These are phyloP conservation scores for Arothron firmamentum DNA, from an alignment of 2,113 vertebrate genomes.

Conservation along the genomic window DNA sequence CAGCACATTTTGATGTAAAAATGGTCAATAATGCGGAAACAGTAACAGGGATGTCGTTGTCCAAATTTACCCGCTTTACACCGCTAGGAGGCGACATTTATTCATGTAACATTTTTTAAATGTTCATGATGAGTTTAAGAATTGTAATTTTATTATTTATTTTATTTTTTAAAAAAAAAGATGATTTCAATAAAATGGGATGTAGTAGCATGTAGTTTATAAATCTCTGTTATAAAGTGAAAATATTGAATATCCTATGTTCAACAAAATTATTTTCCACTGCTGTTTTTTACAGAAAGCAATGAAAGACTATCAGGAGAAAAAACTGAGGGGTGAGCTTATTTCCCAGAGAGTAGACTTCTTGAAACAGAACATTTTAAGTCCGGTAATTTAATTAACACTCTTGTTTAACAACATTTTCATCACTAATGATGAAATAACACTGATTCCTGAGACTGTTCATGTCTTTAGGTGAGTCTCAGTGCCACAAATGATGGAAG, in stretches of 20 bases:
- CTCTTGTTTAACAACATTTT: background rate
- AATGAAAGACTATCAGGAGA: slow-evolving; percentile 76
- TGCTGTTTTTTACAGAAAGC: slow-evolving; percentile 70
- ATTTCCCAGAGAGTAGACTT: slow-evolving; percentile 75
- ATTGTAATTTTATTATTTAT: too few species aligned
- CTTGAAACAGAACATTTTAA: slow-evolving; percentile 75
- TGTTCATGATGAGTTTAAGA: too few species aligned
- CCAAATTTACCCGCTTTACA: too few species aligned
- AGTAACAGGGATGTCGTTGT: too few species aligned
- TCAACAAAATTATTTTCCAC: background rate
- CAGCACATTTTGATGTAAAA: too few species aligned
- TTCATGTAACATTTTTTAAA: too few species aligned
- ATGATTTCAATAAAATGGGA: too few species aligned
- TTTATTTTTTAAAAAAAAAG: too few species aligned
- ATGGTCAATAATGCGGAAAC: too few species aligned
- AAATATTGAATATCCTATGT: too few species aligned
- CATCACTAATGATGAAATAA: background rate
- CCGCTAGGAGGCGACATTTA: too few species aligned
- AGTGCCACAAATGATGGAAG: slow-evolving; percentile 74
- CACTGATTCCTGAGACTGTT: background rate
- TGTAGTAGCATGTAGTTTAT: background rate
- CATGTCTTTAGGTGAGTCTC: slow-evolving; percentile 73
- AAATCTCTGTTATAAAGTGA: background rate
- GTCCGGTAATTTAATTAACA: slow-evolving; percentile 69
- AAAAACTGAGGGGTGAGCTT: slow-evolving; percentile 81